Evolutionary conservation across 1,140 invertebrate species (phyloP).

Genomic region (Agrypnia vestita): DNA sequence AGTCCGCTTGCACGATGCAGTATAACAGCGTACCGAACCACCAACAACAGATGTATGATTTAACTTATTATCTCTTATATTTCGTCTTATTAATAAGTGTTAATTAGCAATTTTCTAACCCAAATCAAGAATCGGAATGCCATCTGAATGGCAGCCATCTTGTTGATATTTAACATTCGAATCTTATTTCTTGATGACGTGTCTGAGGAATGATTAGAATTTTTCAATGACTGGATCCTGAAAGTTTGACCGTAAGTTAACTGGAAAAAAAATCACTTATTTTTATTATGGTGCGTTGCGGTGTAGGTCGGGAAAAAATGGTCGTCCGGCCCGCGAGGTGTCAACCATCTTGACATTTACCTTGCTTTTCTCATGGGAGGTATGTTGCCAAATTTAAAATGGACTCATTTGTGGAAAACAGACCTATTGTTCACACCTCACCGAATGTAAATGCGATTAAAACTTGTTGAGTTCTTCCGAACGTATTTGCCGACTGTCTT

Average conservation of each 20-base stretch:
- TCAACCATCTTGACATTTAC: conserved; percentile 52
- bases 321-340: conserved; percentile 52
- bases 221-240: conserved; percentile 3
- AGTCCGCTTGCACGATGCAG: conserved; percentile 68
- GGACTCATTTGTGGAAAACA: neutral
- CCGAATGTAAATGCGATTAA: too few species aligned
- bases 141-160: conserved; percentile 68
- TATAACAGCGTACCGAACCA: conserved; percentile 71
- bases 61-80: conserved; percentile 49
- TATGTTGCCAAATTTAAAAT: conserved; percentile 17
- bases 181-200: conserved; percentile 48
- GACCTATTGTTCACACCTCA: too few species aligned
- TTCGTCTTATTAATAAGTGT: conserved; percentile 37
- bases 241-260: neutral
- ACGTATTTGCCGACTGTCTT: too few species aligned
- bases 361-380: conserved; percentile 39
- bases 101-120: conserved; percentile 43
- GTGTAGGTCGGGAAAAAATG: conserved; percentile 46
- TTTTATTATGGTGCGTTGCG: too few species aligned
- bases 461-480: too few species aligned
- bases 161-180: conserved; percentile 66
- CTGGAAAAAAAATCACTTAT: neutral
- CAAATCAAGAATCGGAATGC: conserved; percentile 43
- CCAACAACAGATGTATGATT: conserved; percentile 71
- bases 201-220: conserved; percentile 29